These are phyloP conservation scores for Brenthis daphne DNA, from an alignment of 2,888 invertebrate species.

Conservation along the genomic window DNA sequence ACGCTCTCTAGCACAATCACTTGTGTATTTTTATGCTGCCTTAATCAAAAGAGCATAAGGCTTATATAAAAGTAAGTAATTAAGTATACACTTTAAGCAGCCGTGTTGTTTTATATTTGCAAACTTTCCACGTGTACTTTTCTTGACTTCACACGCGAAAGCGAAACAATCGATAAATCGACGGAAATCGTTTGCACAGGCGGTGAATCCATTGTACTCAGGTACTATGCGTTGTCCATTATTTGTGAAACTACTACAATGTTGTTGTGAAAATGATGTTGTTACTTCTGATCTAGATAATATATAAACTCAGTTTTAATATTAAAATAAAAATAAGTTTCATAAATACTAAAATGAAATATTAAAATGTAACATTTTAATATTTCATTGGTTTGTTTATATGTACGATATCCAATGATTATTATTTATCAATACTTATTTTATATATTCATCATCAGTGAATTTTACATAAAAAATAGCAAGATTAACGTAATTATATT, in stretches of 20 bases:
- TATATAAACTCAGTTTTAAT: no score
- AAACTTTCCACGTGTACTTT: constrained; percentile 42
- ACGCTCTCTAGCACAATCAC: constrained; percentile 43
- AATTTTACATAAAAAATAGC: no score
- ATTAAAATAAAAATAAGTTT: no score
- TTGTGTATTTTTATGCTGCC: constrained; percentile 45
- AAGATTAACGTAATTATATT: no score
- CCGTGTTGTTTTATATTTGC: constrained; percentile 48
- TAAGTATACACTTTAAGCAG: constrained; percentile 50
- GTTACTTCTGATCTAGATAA: background rate
- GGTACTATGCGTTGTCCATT: constrained; percentile 14
- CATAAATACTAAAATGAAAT: no score
- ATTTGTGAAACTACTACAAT: background rate
- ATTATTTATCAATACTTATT: no score
- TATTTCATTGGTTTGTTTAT: no score
- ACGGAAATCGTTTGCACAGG: constrained; percentile 60
- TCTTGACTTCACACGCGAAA: constrained; percentile 48
- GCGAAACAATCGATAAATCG: constrained; percentile 57
- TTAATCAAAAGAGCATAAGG: constrained; percentile 51
- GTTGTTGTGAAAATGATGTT: background rate
- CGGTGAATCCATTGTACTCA: constrained; percentile 42
- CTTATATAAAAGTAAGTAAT: constrained; percentile 40
- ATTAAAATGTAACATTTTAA: no score
- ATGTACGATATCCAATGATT: no score
- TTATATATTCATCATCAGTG: no score